Evolutionary conservation across 92 coral and sea anemone genomes (phyloP).

Genomic region (Siderastrea radians): DNA sequence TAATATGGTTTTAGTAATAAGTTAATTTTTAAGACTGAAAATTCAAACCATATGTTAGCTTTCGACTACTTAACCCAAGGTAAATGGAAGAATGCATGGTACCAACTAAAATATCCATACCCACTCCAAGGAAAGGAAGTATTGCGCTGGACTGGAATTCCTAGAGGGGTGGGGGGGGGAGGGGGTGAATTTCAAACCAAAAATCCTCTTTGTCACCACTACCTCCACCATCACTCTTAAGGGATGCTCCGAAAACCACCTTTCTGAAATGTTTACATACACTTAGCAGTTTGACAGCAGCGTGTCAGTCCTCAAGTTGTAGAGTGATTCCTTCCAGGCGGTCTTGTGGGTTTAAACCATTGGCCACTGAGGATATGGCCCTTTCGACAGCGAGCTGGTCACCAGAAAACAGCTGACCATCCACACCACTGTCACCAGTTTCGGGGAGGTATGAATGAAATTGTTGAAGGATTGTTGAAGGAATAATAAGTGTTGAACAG

Average conservation of each 20-base stretch:
- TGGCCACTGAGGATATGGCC: conserved; percentile 71
- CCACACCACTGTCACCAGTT: conserved; percentile 25
- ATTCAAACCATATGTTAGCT: no score
- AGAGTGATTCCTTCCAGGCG: conserved; percentile 54
- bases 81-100: no score
- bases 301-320: conserved; percentile 73
- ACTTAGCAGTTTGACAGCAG: conserved; percentile 65
- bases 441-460: conserved; percentile 57
- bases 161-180: no score
- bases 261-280: conserved; percentile 27
- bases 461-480: conserved; percentile 43
- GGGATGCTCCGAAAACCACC: background rate
- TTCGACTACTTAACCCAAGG: no score
- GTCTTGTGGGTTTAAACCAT: conserved; percentile 63
- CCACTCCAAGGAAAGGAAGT: no score
- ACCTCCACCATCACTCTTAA: background rate
- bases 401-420: conserved; percentile 55
- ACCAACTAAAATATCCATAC: no score
- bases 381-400: conserved; percentile 58
- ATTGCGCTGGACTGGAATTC: no score
- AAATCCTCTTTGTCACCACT: no score
- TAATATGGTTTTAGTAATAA: no score
- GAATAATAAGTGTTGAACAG: no score
- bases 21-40: no score
- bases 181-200: no score